These are phyloP conservation scores for Incurvaria masculella DNA, from an alignment of 2,888 invertebrate species.

Conservation along the genomic window DNA sequence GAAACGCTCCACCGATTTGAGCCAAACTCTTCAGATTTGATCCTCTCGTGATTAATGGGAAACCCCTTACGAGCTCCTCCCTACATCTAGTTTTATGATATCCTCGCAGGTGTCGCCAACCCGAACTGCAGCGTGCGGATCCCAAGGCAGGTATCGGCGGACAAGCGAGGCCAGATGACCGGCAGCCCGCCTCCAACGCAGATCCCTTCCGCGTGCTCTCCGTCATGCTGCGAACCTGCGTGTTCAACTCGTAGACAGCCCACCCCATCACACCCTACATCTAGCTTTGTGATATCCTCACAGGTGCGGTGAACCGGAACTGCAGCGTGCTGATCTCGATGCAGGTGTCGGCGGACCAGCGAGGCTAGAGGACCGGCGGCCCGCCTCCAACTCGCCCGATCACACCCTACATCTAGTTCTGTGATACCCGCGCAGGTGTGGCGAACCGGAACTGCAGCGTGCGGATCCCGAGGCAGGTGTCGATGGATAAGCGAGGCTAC, in stretches of 20 bases:
- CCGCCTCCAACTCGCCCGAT: constrained; percentile 89
- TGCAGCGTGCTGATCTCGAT: constrained; percentile 93
- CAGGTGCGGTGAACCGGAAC: constrained; percentile 89
- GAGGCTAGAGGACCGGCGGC: constrained; percentile 95
- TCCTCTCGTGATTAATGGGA: too few species aligned
- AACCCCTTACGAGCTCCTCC: too few species aligned
- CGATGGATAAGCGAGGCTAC: constrained; percentile 89
- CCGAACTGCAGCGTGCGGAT: constrained; percentile 91
- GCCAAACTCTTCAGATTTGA: too few species aligned
- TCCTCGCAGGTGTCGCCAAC: constrained; percentile 89
- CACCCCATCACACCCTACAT: too few species aligned
- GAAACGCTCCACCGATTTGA: too few species aligned
- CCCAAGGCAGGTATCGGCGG: constrained; percentile 87
- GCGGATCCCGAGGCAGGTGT: constrained; percentile 89
- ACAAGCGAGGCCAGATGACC: constrained; percentile 94
- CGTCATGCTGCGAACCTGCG: background rate
- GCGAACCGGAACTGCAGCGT: constrained; percentile 92
- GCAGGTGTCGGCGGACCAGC: constrained; percentile 85
- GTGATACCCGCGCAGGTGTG: constrained; percentile 77
- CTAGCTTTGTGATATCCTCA: constrained; percentile 61
- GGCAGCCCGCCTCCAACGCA: constrained; percentile 88
- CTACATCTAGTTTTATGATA: too few species aligned
- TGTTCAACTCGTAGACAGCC: constrained; percentile 14
- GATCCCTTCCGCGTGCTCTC: constrained; percentile 76
- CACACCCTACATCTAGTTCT: too few species aligned